Percentiles rank a stretch among this genome's conserved stretches.
Conservation (phyloP, 2,797 vertebrate species). For the Toxotes lorentzi region DNA sequence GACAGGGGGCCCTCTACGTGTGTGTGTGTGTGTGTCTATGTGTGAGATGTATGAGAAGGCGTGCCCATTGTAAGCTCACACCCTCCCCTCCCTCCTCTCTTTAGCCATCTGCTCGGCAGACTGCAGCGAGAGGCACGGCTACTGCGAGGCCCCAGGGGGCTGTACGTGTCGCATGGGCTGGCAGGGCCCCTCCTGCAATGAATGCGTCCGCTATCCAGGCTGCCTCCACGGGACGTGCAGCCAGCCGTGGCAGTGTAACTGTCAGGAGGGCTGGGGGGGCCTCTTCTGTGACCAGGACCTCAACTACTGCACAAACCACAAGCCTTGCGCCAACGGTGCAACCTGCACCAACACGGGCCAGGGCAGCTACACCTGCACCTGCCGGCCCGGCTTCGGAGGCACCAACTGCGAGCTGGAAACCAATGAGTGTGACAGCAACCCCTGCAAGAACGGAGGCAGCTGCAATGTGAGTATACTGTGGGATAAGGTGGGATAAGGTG, state of each 20-base stretch:
- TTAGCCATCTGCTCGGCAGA: constrained; percentile 87
- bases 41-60: constrained; percentile 66
- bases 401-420: constrained; percentile 88
- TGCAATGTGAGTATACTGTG: constrained; percentile 87
- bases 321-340: constrained; percentile 87
- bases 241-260: constrained; percentile 90
- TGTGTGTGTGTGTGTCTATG: constrained; percentile 57
- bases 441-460: constrained; percentile 94
- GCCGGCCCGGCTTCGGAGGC: constrained; percentile 85
- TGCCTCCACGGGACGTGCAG: constrained; percentile 89
- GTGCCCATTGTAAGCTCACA: constrained; percentile 79
- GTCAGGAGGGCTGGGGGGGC: constrained; percentile 91
- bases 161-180: constrained; percentile 89
- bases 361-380: constrained; percentile 91
- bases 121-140: constrained; percentile 90
- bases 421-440: constrained; percentile 93
- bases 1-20: constrained; percentile 62
- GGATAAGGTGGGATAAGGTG: neutral
- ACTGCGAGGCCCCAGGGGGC: constrained; percentile 90
- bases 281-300: constrained; percentile 92
- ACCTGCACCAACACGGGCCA: constrained; percentile 91
- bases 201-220: constrained; percentile 88
- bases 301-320: constrained; percentile 93
- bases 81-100: constrained; percentile 58
- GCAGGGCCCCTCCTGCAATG: constrained; percentile 89